A percentile compares a stretch with the other conserved stretches of the same genome.
Evolutionary conservation across 1,140 invertebrate genomes (phyloP).

Genomic region (Zaprionus vittiger): DNA sequence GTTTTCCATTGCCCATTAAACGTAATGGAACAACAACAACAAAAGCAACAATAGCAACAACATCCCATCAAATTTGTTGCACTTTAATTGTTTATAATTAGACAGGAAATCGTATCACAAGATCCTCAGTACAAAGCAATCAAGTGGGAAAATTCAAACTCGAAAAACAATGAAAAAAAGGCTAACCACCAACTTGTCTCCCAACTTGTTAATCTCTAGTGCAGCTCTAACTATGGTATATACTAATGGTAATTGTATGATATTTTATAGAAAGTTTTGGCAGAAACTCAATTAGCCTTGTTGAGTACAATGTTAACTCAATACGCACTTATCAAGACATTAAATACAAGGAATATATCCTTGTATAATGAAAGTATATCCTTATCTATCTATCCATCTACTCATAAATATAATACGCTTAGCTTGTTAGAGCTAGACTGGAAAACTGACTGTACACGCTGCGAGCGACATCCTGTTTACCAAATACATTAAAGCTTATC

Average conservation of each 20-base stretch:
- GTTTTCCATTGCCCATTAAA: constrained; percentile 71
- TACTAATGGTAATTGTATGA: neutral
- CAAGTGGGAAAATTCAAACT: constrained; percentile 46
- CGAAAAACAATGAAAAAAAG: neutral
- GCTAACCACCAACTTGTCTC: neutral
- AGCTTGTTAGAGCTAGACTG: neutral
- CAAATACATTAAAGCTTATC: constrained; percentile 22
- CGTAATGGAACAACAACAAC: constrained; percentile 52
- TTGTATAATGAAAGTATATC: neutral
- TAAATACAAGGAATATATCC: neutral
- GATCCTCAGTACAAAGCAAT: constrained; percentile 49
- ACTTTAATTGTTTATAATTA: constrained; percentile 68
- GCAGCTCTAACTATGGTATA: neutral
- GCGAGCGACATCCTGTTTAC: constrained; percentile 37
- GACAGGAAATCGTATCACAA: constrained; percentile 61
- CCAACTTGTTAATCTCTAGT: neutral
- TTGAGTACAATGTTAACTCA: neutral
- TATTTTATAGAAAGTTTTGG: neutral
- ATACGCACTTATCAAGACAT: neutral
- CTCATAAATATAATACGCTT: neutral
- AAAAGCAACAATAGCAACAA: constrained; percentile 37
- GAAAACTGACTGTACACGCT: neutral
- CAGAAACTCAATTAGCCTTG: neutral
- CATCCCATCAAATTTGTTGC: constrained; percentile 48
- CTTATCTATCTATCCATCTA: neutral